Evolutionary conservation across 2,888 invertebrate species (phyloP), one percentile per base, ranked within the genome.

Genomic region (Tineola bisselliella): DNA sequence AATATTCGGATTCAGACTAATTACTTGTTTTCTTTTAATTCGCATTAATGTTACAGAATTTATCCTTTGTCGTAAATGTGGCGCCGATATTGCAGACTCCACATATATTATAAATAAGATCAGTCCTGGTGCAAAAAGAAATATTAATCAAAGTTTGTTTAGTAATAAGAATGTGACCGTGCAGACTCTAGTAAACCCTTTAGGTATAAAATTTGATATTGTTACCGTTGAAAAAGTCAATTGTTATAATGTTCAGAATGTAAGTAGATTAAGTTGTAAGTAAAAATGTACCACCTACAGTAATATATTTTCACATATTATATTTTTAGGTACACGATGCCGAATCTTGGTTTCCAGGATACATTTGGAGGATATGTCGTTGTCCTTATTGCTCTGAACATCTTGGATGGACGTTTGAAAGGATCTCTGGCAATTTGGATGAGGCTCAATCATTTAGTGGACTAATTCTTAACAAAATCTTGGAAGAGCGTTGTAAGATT

Each of bases 261-360:
- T 89, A 77, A 79, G 84, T 75, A 12, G 13, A 12, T 43, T 5
- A 15, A n/a, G 10, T 44, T 31, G 31, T 10, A n/a, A n/a, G n/a
- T 31, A 31, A 31, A 31, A 31, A 31, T 8, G 5, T 31, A 31
- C 10, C n/a, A n/a, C n/a, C n/a, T 31, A 31, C 31, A 31, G 31
- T 8, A 31, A 31, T 10, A 31, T 31, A 31, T 31, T 31, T 31
- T 31, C 5, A 31, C 10, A 31, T 38, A 38, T 38, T 38, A 38
- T 10, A 38, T 30, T 18, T 59, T 60, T 74, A 72, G 52, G 88
- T 84, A 73, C 87, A 88, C 67, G 76, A 81, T 62, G 88, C 89
- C 52, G 87, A 89, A 69, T 89, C 89, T 8, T 91, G 91, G 91
- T 91, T 89, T 72, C 90, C 90, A n/a, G 91, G 90, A 11, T 91